A percentile compares a stretch with the other conserved stretches of the same genome.
phyloP scores from a whole-genome alignment of 2,113 vertebrate species.

The Pseudonaja textilis region DNA sequence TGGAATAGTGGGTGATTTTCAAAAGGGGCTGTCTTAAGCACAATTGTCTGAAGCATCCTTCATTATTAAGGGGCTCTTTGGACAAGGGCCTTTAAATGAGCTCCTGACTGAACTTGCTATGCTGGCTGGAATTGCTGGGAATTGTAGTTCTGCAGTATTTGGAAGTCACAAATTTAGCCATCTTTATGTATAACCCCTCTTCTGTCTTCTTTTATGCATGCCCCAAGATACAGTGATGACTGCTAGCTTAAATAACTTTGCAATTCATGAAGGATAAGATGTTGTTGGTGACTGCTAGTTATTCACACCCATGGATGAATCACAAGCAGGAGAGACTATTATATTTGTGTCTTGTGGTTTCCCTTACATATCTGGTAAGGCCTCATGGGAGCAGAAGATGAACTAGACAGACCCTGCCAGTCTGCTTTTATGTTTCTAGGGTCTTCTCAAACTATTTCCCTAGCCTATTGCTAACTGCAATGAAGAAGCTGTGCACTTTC shows the following conservation, averaged over 20 bases:
- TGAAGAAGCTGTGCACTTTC: not conserved
- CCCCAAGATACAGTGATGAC: not conserved
- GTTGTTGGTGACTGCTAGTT: not conserved
- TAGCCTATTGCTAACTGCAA: not conserved
- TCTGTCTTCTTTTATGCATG: not conserved
- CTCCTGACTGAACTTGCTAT: not conserved
- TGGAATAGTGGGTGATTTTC: not conserved
- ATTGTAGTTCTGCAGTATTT: not conserved
- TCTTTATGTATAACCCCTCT: not conserved
- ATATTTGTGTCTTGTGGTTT: not conserved
- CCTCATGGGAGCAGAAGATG: not conserved
- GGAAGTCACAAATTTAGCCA: not conserved
- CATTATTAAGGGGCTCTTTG: not conserved
- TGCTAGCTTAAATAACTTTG: not conserved
- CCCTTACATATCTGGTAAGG: not conserved
- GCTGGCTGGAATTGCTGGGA: not conserved
- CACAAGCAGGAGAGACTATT: not conserved
- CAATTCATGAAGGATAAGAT: not conserved
- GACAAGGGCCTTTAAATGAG: not conserved
- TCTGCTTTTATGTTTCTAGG: not conserved
- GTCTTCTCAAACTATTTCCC: not conserved
- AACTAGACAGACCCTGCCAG: not conserved
- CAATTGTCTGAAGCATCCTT: not conserved
- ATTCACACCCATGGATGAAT: not conserved
- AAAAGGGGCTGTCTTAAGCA: not conserved